Base-by-base conservation (phyloP, 1,140 invertebrate species). In the Pectinophora gossypiella region DNA sequence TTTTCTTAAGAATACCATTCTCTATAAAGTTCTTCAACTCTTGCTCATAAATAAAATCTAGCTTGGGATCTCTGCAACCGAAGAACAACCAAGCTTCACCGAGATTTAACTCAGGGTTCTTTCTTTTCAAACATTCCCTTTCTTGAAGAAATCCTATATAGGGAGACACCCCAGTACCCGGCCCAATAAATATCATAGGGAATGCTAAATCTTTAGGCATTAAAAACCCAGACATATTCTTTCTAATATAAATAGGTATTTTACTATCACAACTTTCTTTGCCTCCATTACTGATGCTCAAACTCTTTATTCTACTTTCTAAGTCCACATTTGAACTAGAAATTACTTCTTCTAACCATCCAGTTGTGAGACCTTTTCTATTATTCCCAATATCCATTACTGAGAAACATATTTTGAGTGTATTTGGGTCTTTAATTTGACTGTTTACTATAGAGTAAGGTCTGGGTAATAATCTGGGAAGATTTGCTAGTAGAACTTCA, bases 131-230 rank as follows among this genome's bases (percentile, higher is more conserved):
- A 54, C 63, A 16, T 72, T 81, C 59, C 52, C 89, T 88, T 72
- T 93, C 90, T 63, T 90, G 76, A 12, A 93, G 63, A 66, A 93
- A 93, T 12, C 91, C 91, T 54, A 91, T 90, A 72, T 95, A 97
- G 1, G 96, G 95, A 6, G 95, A 92, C 18, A 96, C 81, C 10
- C 95, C 96, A 22, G 95, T 96, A 12, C 96, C 96, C 54, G 95
- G 91, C 3, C 93, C 94, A 56, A 97, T 91, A 76, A 97, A 90
- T 55, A 97, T 91, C 23, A 95, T 73, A 32, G 94, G 93, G 66
- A 43, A 83, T 64, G 54, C 75, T 58, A 78, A 64, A 87, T 90
- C 89, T 56, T 65, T 76, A 74, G 91, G 68, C 88, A 91, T 54
- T 70, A 79, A 80, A 91, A 94, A 70, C 56, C 73, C 59, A 72